These are phyloP conservation scores for Steinernema carpocapsae DNA, from an alignment of 2,888 invertebrate genomes.

Conservation along the genomic window DNA sequence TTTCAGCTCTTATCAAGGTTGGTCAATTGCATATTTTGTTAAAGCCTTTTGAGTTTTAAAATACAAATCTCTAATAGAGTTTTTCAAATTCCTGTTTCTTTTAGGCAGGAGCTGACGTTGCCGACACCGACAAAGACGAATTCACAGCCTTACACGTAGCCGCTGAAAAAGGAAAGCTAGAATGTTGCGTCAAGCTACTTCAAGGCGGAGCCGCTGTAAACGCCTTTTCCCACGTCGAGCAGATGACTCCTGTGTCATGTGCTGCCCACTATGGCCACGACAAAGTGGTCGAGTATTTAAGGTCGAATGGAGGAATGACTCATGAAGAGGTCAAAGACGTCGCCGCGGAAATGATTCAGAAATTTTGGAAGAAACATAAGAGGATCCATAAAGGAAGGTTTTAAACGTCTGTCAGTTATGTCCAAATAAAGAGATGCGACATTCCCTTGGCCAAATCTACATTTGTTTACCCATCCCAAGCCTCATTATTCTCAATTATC, in stretches of 20 bases:
- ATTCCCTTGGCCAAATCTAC: no score
- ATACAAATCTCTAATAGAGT: no score
- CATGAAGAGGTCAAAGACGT: background rate
- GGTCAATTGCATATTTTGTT: no score
- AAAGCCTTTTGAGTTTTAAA: no score
- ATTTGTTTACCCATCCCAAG: no score
- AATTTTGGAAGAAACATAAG: background rate
- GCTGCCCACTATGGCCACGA: background rate
- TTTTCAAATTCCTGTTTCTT: no score
- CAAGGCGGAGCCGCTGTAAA: slow-evolving; percentile 39
- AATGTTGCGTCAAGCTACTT: slow-evolving; percentile 37
- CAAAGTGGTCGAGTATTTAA: slow-evolving; percentile 27
- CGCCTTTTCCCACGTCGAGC: background rate
- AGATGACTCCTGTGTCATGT: slow-evolving; percentile 10
- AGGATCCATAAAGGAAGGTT: no score
- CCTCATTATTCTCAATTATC: no score
- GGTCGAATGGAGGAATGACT: slow-evolving; percentile 10
- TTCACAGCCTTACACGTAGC: slow-evolving; percentile 57
- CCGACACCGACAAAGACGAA: slow-evolving; percentile 47
- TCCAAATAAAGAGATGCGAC: no score
- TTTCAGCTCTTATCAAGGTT: slow-evolving; percentile 54
- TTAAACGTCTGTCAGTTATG: no score
- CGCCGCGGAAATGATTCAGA: slow-evolving; percentile 3
- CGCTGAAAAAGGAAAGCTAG: slow-evolving; percentile 39
- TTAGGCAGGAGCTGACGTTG: slow-evolving; percentile 50